phyloP scores from a whole-genome alignment of 2,113 vertebrate genomes.

The Amia ocellicauda region DNA sequence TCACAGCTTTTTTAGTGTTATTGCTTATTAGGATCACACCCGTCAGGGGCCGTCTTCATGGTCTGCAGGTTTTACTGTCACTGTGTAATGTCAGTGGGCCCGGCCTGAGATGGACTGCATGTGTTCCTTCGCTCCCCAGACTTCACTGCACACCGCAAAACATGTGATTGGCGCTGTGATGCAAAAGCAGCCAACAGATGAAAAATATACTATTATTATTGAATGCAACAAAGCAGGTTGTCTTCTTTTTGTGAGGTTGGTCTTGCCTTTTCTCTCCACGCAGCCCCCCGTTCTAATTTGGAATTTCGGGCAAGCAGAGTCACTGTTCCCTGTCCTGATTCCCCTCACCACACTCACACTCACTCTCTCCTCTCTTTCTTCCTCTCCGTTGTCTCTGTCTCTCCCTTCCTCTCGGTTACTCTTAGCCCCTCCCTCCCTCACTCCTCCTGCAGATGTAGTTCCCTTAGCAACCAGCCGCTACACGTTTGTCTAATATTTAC shows the following conservation, averaged over 20 bases:
- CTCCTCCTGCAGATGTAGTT: constrained; percentile 70
- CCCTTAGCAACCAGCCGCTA: constrained; percentile 67
- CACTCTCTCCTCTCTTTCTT: constrained; percentile 32
- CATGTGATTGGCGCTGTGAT: too few relatives aligned
- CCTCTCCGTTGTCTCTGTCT: constrained; percentile 31
- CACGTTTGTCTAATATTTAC: constrained; percentile 59
- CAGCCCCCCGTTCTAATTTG: constrained; percentile 64
- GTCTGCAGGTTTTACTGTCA: too few relatives aligned
- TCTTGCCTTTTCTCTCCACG: constrained; percentile 59
- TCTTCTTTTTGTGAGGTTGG: background rate
- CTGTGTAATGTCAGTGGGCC: too few relatives aligned
- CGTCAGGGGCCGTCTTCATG: too few relatives aligned
- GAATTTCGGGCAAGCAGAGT: constrained; percentile 47
- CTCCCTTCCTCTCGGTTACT: constrained; percentile 24
- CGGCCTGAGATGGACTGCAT: too few relatives aligned
- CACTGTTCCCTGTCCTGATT: constrained; percentile 29
- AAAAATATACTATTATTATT: too few relatives aligned
- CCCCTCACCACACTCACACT: constrained; percentile 22
- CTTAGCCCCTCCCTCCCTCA: constrained; percentile 29
- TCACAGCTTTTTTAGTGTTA: too few relatives aligned
- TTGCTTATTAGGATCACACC: too few relatives aligned
- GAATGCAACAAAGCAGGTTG: too few relatives aligned
- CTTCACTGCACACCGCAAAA: too few relatives aligned
- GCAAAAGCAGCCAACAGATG: too few relatives aligned
- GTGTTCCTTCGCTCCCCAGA: too few relatives aligned